Percentiles rank a stretch among this genome's conserved stretches.
phyloP scores from a whole-genome alignment of 1,140 invertebrate species.

The Theocolax elegans region DNA sequence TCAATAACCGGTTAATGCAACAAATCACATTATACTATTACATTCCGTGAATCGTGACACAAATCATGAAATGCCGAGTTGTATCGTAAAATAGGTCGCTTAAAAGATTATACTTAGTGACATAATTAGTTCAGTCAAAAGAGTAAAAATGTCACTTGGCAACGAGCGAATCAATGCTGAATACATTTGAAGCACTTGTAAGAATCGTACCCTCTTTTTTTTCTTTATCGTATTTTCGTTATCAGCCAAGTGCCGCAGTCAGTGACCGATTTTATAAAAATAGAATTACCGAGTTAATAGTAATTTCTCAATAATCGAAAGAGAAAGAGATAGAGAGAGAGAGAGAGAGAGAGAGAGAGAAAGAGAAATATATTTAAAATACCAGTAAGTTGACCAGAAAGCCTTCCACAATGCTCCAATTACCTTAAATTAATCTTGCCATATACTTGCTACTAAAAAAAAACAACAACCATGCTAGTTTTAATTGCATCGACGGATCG shows the following conservation, averaged over 20 bases:
- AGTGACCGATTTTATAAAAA: conserved; percentile 17
- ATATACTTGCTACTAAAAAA: conserved; percentile 23
- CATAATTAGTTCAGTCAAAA: not conserved
- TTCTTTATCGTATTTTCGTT: conserved; percentile 6
- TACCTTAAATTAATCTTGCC: conserved; percentile 8
- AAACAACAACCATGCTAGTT: not conserved
- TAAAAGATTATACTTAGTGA: not conserved
- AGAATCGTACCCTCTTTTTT: not conserved
- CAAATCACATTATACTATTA: too few relatives aligned
- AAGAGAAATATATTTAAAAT: too few relatives aligned
- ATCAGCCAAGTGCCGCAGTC: not conserved
- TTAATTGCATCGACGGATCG: not conserved
- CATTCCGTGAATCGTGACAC: too few relatives aligned
- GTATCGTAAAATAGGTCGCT: not conserved
- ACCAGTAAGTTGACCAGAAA: conserved; percentile 20
- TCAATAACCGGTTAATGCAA: too few relatives aligned
- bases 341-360: too few relatives aligned
- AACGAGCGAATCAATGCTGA: conserved; percentile 11
- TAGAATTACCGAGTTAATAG: conserved; percentile 6
- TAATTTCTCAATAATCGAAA: conserved; percentile 14
- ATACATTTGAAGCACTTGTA: conserved; percentile 1
- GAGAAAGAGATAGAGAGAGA: too few relatives aligned
- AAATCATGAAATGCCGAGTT: too few relatives aligned
- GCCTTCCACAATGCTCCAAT: not conserved
- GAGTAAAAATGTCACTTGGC: not conserved